phyloP scores from a whole-genome alignment of 2,888 invertebrate genomes.

The Dinocampus coccinellae region DNA sequence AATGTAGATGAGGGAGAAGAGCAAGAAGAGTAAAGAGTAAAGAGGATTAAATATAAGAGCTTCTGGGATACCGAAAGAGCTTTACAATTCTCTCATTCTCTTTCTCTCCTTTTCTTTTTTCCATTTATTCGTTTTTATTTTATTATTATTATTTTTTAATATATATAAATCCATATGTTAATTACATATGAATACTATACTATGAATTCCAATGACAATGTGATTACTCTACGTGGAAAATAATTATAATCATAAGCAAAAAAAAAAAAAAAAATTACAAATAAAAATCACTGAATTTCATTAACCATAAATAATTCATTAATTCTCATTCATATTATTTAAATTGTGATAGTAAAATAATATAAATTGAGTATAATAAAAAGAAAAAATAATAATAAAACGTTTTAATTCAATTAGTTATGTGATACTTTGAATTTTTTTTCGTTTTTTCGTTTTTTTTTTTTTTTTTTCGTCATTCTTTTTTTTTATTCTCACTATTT shows the following conservation, averaged over 20 bases:
- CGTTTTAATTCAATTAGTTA: no score
- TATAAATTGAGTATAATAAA: neutral
- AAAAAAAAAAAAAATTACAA: no score
- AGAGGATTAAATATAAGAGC: slow-evolving; percentile 48
- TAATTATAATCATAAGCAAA: no score
- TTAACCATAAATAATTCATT: no score
- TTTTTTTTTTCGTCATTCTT: neutral
- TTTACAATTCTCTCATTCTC: slow-evolving; percentile 18
- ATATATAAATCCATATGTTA: slow-evolving; percentile 40
- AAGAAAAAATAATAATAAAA: neutral
- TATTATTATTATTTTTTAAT: no score
- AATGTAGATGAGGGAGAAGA: slow-evolving; percentile 13
- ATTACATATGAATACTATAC: no score
- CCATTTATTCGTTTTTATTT: neutral
- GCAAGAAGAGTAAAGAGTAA: slow-evolving; percentile 37
- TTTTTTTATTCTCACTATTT: no score
- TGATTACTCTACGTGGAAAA: neutral
- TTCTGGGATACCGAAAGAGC: slow-evolving; percentile 25
- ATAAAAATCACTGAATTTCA: no score
- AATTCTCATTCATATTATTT: no score
- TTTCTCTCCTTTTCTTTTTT: neutral
- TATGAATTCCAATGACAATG: neutral
- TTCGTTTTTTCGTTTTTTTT: neutral
- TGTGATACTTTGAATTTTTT: neutral
- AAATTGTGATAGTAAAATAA: no score